These are phyloP conservation scores for Drosophila kanekoi DNA, from an alignment of 2,888 invertebrate species.

Conservation along the genomic window DNA sequence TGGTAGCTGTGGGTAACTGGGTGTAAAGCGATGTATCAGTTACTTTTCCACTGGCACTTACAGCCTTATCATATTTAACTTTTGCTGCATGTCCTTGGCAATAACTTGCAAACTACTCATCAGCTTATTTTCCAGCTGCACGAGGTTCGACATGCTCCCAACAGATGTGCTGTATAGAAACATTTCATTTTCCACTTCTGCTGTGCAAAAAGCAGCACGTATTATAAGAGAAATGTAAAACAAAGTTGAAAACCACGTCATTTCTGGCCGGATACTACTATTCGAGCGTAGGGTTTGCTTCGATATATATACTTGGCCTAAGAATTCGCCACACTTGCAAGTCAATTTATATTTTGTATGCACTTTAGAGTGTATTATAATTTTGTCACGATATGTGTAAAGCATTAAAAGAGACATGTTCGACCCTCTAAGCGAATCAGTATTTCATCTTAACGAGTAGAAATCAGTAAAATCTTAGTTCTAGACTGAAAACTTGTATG, in stretches of 20 bases:
- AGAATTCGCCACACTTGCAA: not conserved
- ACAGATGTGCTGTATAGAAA: conserved; percentile 34
- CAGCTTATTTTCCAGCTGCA: conserved; percentile 38
- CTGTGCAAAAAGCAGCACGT: not conserved
- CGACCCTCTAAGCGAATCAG: no score
- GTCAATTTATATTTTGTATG: not conserved
- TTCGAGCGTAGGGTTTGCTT: not conserved
- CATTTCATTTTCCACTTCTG: not conserved
- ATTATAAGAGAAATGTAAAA: not conserved
- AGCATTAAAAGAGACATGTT: no score
- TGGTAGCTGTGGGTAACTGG: conserved; percentile 24
- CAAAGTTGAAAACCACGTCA: conserved; percentile 28
- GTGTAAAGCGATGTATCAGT: no score
- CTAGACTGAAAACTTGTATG: no score
- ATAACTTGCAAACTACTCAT: conserved; percentile 6
- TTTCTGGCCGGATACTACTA: not conserved
- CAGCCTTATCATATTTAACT: conserved; percentile 37
- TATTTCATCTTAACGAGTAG: no score
- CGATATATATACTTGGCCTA: not conserved
- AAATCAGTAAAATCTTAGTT: no score
- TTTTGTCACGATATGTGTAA: no score
- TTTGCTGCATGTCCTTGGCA: conserved; percentile 38
- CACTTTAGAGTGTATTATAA: no score
- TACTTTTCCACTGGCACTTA: conserved; percentile 11
- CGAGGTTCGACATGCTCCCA: conserved; percentile 22